These are phyloP conservation scores for Protodeltote pygarga DNA, from an alignment of 2,888 invertebrate genomes.

Conservation along the genomic window DNA sequence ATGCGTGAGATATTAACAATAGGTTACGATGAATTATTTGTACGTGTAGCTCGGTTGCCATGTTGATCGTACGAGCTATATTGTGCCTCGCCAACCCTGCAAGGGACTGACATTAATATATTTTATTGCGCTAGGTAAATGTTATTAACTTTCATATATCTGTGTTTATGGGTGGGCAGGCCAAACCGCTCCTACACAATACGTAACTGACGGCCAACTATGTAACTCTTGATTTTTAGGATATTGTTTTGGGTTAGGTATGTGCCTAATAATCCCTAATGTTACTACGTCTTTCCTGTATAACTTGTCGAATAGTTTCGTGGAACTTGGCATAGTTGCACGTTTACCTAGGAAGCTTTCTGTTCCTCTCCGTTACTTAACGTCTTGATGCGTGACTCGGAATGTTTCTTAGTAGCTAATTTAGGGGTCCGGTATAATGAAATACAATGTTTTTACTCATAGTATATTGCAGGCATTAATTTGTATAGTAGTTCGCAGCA, in stretches of 20 bases:
- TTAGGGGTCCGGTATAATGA: slow-evolving; percentile 6
- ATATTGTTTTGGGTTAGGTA: slow-evolving; percentile 45
- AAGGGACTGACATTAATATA: slow-evolving; percentile 68
- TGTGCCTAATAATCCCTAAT: slow-evolving; percentile 41
- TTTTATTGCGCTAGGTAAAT: slow-evolving; percentile 67
- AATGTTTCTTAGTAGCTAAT: slow-evolving; percentile 2
- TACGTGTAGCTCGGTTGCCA: slow-evolving; percentile 28
- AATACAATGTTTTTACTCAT: slow-evolving; percentile 20
- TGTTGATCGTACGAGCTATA: slow-evolving; percentile 49
- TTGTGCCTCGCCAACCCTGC: slow-evolving; percentile 45
- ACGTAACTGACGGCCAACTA: slow-evolving; percentile 35
- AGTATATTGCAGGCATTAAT: no score
- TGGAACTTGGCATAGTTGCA: slow-evolving; percentile 27
- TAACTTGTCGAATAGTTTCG: slow-evolving; percentile 35
- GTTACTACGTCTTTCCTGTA: slow-evolving; percentile 26
- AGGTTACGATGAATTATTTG: slow-evolving; percentile 46
- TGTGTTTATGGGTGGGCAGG: slow-evolving; percentile 56
- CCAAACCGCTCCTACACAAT: slow-evolving; percentile 40
- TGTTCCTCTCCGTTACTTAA: slow-evolving; percentile 27
- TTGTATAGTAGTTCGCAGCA: slow-evolving; percentile 7
- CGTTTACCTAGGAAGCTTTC: slow-evolving; percentile 22
- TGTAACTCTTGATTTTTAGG: slow-evolving; percentile 41
- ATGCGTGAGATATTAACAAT: slow-evolving; percentile 51
- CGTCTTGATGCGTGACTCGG: slow-evolving; percentile 26
- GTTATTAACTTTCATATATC: slow-evolving; percentile 71